These are phyloP conservation scores for Automeris io DNA, from an alignment of 2,888 invertebrate genomes.

Conservation along the genomic window DNA sequence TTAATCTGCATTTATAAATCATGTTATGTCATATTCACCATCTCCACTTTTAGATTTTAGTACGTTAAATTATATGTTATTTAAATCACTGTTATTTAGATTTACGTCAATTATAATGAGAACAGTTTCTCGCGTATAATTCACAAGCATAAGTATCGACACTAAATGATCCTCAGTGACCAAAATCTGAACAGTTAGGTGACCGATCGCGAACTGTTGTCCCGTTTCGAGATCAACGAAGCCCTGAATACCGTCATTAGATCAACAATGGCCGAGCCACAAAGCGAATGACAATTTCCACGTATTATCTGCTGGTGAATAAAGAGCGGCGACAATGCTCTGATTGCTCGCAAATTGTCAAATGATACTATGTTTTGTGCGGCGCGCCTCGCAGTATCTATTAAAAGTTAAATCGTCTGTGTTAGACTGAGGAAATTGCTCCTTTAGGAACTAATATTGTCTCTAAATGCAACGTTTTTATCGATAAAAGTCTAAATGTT, in stretches of 20 bases:
- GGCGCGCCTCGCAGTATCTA: constrained; percentile 58
- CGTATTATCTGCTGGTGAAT: constrained; percentile 75
- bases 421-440: no score
- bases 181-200: constrained; percentile 33
- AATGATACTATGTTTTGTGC: constrained; percentile 74
- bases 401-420: constrained; percentile 46
- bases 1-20: no score
- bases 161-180: neutral
- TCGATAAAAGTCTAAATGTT: no score
- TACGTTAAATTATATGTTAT: no score
- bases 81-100: constrained; percentile 52
- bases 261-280: constrained; percentile 62
- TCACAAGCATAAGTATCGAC: neutral
- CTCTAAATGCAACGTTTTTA: no score
- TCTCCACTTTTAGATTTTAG: no score
- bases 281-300: constrained; percentile 72
- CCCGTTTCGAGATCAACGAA: constrained; percentile 52
- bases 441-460: no score
- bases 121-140: neutral
- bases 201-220: constrained; percentile 54
- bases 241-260: constrained; percentile 69
- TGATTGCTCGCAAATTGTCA: constrained; percentile 77
- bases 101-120: constrained; percentile 15
- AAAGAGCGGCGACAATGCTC: constrained; percentile 75
- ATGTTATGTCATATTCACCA: no score